Base-by-base conservation (phyloP, 2,888 invertebrate genomes). In the Macrosoma leucophasiata region DNA sequence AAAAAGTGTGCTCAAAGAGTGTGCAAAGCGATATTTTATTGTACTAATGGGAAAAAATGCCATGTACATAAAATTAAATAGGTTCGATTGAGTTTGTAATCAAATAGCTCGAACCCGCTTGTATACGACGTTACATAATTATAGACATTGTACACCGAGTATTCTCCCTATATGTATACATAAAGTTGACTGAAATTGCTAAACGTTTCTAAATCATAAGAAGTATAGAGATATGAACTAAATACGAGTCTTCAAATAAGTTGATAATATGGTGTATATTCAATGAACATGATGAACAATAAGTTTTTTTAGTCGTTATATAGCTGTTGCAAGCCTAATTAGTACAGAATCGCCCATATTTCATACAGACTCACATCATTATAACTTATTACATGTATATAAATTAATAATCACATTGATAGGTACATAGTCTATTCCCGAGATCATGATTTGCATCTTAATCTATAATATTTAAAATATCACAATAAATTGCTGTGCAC, bases 401-500 rank as follows among this genome's bases (percentile, higher is more conserved):
- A 72, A 72, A 74, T 63, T 62, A 65, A 66, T 67, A 73, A 73
- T 75, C 69, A 76, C 70, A 73, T 71, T 62, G 62, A 76, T 69
- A 75, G 72, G 70, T 78, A 76, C 64, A 69, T 70, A 78, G 67
- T 73, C 67, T 76, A 76, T 69, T 62, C 62, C 61, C 62, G 68
- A 79, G 71, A 78, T 73, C 69, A 66, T 74, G 66, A 67, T 71
- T 74, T 73, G 76, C 69, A 60, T 62, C 81, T 81, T 84, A 82
- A 60, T 62, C 79, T 82, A 81, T 64, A 73, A 67, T 79, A 74
- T 79, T 79, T 75, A 82, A 84, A 84, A 84, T 84, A 85, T 85
- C 84, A 85, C 84, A 84, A 82, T 84, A 81, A 85, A 84, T 84
- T 84, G 73, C 75, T 72, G 85, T 85, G 85, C 85, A 81, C 73